Percentiles rank a stretch among this genome's conserved stretches.
Conservation (phyloP, 2,797 vertebrate genomes). For the Cygnus olor region DNA sequence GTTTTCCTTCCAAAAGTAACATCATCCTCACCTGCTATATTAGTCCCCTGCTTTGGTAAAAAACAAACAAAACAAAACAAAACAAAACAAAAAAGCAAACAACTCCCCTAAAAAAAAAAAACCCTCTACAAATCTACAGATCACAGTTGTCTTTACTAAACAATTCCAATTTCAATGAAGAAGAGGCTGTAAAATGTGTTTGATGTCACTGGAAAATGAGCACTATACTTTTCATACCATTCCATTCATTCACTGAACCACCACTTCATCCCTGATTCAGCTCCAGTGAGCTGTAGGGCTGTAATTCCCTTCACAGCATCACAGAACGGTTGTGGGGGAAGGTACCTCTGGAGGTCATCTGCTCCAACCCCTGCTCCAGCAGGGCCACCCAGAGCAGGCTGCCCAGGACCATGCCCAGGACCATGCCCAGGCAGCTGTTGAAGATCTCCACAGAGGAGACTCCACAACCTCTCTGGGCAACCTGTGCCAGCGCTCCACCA, state of each 20-base stretch:
- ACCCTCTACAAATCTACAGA: not conserved
- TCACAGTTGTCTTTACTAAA: not conserved
- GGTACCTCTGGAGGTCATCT: not conserved
- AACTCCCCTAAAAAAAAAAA: no score
- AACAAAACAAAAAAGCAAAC: no score
- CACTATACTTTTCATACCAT: not conserved
- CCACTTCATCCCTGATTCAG: not conserved
- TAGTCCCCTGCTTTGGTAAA: not conserved
- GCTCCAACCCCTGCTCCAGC: not conserved
- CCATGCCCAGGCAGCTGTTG: not conserved
- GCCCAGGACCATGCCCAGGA: not conserved
- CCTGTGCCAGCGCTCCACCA: fast-evolving
- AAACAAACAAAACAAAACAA: no score
- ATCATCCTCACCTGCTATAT: not conserved
- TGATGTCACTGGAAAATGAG: not conserved
- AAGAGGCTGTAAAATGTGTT: not conserved
- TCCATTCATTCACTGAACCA: not conserved
- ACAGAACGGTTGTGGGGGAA: not conserved
- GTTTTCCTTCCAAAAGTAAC: not conserved
- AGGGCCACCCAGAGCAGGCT: not conserved
- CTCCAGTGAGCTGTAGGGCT: not conserved
- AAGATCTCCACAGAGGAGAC: not conserved
- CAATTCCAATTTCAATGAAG: not conserved
- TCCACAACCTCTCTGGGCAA: not conserved
- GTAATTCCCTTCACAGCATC: not conserved